Base-by-base conservation (phyloP, 2,113 vertebrate species). In the Phaethon lepturus region DNA sequence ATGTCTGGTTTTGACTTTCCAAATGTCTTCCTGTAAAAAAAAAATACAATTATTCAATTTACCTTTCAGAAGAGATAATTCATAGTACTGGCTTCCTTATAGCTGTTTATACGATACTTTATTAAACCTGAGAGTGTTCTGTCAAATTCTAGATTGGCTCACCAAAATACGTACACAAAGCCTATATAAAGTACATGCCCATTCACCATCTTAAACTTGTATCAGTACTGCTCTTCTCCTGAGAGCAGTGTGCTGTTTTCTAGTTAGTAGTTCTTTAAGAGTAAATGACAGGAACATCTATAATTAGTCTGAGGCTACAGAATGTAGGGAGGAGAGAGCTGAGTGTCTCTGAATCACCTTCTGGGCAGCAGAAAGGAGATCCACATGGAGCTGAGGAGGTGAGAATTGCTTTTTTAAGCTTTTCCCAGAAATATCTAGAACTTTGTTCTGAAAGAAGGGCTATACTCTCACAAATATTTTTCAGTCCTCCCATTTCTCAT, bases 281-380 rank as follows among this genome's bases (percentile, higher is more conserved):
- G 3, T 28, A 67, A 86, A 67, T 35, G 18, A 62, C 0, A 0
- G 10, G 11, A 74, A 4, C 1, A 0, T 71, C 67, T 59, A 31
- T 73, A 86, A 69, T 73, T 58, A 66, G 13, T 52, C 33, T 76
- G 42, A 17, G 12, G 22, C 33, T 88, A 62, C 50, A 88, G 75
- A 88, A 56, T 6, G 33, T 44, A 49, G 18, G 26, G 24, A 76
- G 18, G 31, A 69, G 24, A 66, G 31, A 53, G 6, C 12, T 44
- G 25, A 24, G 17, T 66, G 18, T 53, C n/a, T 68, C 45, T 45
- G 38, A 66, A 69, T 29, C 9, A 53, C 23, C 23, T 68, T 86
- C 42, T 83, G 11, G 58, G n/a, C 50, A 74, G 28, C 59, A 91
- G 42, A 86, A 88, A 45, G 26, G 31, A 80, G 33, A 62, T 42